Evolutionary conservation across 2,797 vertebrate genomes (phyloP).

Genomic region (Microctenopoma stevenorrisi): DNA sequence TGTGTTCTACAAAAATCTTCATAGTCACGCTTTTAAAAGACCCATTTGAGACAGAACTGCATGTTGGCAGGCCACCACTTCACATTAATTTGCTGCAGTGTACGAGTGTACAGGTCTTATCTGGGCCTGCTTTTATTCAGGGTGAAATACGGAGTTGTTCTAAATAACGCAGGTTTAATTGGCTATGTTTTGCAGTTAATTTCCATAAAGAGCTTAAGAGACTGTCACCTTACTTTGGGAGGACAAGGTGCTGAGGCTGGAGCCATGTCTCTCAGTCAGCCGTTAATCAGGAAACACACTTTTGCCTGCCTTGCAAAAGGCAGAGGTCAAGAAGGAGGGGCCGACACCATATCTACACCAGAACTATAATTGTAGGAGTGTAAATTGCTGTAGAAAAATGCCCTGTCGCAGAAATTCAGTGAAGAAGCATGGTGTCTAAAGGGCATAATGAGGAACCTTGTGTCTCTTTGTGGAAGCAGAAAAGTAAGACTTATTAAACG

Average conservation of each 20-base stretch:
- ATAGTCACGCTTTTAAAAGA: slow-evolving; percentile 64
- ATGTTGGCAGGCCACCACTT: slow-evolving; percentile 77
- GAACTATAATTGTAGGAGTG: slow-evolving; percentile 81
- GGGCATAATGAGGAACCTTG: slow-evolving; percentile 65
- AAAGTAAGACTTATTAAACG: slow-evolving; percentile 57
- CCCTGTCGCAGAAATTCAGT: slow-evolving; percentile 69
- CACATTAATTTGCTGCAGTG: slow-evolving; percentile 80
- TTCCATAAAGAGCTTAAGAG: slow-evolving; percentile 85
- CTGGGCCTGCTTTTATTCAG: slow-evolving; percentile 76
- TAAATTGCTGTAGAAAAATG: slow-evolving; percentile 83
- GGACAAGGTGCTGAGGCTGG: slow-evolving; percentile 73
- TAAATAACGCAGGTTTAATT: slow-evolving; percentile 88
- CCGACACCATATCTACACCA: slow-evolving; percentile 81
- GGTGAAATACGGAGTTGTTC: slow-evolving; percentile 80
- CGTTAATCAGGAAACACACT: slow-evolving; percentile 85
- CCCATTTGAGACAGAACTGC: slow-evolving; percentile 62
- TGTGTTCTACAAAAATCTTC: slow-evolving; percentile 41
- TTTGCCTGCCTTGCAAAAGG: slow-evolving; percentile 75
- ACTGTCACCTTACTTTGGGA: slow-evolving; percentile 80
- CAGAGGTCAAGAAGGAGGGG: slow-evolving; percentile 83
- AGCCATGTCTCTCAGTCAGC: slow-evolving; percentile 68
- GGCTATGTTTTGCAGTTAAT: slow-evolving; percentile 85
- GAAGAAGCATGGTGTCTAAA: slow-evolving; percentile 59
- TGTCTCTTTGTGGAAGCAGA: slow-evolving; percentile 62
- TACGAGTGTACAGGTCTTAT: slow-evolving; percentile 70